Evolutionary conservation across 2,888 invertebrate species (phyloP), one percentile per base, ranked within the genome.

Genomic region (Polydrusus tereticollis): DNA sequence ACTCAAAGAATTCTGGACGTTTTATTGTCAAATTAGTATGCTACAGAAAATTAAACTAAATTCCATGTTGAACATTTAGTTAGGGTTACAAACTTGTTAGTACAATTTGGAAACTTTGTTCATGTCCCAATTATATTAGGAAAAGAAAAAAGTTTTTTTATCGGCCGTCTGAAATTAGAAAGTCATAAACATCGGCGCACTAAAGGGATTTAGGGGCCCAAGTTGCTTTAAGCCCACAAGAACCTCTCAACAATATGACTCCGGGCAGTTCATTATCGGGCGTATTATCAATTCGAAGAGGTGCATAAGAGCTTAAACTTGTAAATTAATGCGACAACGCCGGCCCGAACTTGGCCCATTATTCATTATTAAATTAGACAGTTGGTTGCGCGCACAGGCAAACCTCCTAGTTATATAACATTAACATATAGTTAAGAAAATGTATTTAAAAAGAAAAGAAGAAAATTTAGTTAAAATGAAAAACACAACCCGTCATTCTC

Each of bases 331-430:
- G 69, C 69, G 75, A 72, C 72, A 69, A 75, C 73, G 70, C 67
- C 64, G 43, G 64, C 41, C 59, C 38, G 38, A 77, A 77, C 77
- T 77, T 76, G 70, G 16, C 29, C 68, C 75, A 76, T 77, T 76
- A 77, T 74, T 77, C 77, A 77, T 77, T 47, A 69, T 77, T 77
- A 77, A 73, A 58, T 41, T 23, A 66, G 63, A 63, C 63, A 63
- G 64, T 55, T 52, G 64, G 52, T 20, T 23, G 55, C 55, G 64
- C 47, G 47, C 18, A 23, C 26, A 21, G 45, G 26, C n/a, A 47
- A 47, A 10, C 38, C n/a, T 47, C 26, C 14, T 43, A 62, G 29
- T 7, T 16, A 26, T 29, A 47, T 43, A 23, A 23, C 45, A 43
- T 41, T 38, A 18, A 16, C 38, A n/a, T n/a, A n/a, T n/a, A n/a